Evolutionary conservation across 2,113 vertebrate genomes (phyloP).

Genomic region (Pedionomus torquatus): DNA sequence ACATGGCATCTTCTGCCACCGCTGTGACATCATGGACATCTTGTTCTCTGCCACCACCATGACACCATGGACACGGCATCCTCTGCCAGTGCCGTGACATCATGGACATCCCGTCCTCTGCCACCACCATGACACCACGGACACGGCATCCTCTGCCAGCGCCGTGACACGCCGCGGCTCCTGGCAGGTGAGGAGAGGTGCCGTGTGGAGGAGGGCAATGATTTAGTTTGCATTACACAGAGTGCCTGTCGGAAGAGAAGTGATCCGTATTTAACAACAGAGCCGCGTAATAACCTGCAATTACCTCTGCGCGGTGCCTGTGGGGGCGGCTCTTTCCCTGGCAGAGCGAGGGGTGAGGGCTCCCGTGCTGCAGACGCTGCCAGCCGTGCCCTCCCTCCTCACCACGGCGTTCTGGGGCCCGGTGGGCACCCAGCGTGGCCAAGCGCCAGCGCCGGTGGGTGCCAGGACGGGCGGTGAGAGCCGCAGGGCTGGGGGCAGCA

Average conservation of each 20-base stretch:
- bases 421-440: accelerated
- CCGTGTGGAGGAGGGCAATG: background rate
- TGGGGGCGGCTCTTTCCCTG: background rate
- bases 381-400: background rate
- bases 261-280: constrained; percentile 22
- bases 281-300: background rate
- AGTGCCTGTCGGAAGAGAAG: background rate
- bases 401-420: accelerated
- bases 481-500: background rate
- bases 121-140: accelerated
- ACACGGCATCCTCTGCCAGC: accelerated
- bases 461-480: background rate
- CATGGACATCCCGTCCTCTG: accelerated
- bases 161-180: accelerated
- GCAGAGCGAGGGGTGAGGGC: background rate
- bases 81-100: background rate
- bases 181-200: background rate
- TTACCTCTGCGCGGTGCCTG: background rate
- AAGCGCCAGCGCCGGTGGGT: accelerated
- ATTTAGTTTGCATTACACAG: background rate
- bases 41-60: background rate
- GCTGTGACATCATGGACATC: background rate
- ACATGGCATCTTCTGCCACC: background rate
- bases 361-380: accelerated
- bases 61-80: background rate